Conservation (phyloP, 2,113 vertebrate genomes). For the Apaloderma vittatum region DNA sequence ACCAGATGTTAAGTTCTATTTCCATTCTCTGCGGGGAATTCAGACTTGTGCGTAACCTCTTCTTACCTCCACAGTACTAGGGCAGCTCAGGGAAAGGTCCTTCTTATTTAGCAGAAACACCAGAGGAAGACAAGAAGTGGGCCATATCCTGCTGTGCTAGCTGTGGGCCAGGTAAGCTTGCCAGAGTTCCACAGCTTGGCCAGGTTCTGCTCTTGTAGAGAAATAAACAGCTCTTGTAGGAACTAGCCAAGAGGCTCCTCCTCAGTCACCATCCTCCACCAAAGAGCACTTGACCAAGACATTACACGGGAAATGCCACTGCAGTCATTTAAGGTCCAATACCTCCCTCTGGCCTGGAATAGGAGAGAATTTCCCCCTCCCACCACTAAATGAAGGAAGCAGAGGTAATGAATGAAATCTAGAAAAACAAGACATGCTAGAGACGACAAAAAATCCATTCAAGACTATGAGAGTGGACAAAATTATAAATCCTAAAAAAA, state of each 20-base stretch:
- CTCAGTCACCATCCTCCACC: not conserved
- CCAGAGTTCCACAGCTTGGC: not conserved
- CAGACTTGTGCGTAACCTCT: not conserved
- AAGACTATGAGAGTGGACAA: not conserved
- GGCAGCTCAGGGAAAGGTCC: not conserved
- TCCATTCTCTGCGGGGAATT: not conserved
- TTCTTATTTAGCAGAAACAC: not conserved
- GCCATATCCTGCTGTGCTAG: not conserved
- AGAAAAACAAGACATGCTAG: not conserved
- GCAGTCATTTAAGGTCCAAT: not conserved
- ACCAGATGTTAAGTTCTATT: not conserved
- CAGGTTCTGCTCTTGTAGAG: not conserved
- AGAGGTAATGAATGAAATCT: not conserved
- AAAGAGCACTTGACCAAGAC: not conserved
- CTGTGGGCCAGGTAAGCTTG: not conserved
- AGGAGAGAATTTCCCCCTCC: not conserved
- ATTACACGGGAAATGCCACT: not conserved
- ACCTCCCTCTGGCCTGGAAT: not conserved
- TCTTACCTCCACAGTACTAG: not conserved
- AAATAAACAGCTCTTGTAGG: not conserved
- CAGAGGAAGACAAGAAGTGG: not conserved
- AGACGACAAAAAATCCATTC: not conserved
- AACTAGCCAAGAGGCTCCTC: accelerated
- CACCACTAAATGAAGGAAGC: not conserved
- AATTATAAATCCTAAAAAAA: not conserved